phyloP scores from a whole-genome alignment of 1,140 invertebrate species.

The Euura lappo region DNA sequence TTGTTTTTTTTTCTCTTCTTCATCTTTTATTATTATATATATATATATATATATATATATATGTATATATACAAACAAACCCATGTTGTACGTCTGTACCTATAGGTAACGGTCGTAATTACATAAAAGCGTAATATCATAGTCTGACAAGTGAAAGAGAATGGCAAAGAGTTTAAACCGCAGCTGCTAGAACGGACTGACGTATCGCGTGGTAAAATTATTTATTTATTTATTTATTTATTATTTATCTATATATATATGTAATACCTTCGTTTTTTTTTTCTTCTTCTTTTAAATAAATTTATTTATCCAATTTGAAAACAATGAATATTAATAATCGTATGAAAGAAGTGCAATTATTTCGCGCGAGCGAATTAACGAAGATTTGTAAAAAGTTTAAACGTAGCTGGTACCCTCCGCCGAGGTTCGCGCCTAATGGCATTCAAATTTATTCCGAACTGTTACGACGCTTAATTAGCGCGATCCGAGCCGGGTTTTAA shows the following conservation, averaged over 20 bases:
- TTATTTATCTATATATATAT: too few species aligned
- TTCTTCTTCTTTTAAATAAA: neutral
- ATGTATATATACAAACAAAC: neutral
- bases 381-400: neutral
- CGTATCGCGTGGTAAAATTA: too few species aligned
- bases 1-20: neutral
- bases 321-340: too few species aligned
- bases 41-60: neutral
- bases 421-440: conserved; percentile 29
- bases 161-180: too few species aligned
- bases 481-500: conserved; percentile 24
- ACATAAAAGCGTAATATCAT: too few species aligned
- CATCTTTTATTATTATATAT: neutral
- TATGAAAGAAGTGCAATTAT: neutral
- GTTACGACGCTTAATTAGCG: conserved; percentile 49
- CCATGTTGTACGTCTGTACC: too few species aligned
- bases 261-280: too few species aligned
- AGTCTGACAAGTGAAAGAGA: too few species aligned
- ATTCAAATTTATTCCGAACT: conserved; percentile 49
- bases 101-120: too few species aligned
- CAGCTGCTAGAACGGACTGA: too few species aligned
- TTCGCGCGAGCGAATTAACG: neutral
- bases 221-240: too few species aligned
- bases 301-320: neutral
- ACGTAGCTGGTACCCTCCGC: neutral